Evolutionary conservation across 2,113 vertebrate genomes (phyloP).

Genomic region (Alethe diademata): DNA sequence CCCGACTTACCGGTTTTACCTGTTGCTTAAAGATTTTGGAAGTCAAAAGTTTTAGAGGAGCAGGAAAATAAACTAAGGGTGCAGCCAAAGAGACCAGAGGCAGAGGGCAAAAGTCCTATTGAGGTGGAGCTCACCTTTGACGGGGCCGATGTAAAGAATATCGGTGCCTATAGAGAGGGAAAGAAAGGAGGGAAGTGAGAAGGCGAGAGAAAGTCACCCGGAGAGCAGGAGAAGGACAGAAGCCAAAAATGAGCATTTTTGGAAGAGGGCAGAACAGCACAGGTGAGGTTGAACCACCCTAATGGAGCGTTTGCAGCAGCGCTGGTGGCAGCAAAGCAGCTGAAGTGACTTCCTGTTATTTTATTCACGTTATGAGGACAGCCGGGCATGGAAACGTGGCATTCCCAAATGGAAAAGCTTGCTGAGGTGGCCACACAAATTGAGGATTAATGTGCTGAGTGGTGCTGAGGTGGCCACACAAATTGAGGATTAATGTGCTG

Average conservation of each 20-base stretch:
- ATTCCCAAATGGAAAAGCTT: not conserved
- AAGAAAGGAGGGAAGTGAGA: conserved; percentile 79
- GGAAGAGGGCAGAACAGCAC: not conserved
- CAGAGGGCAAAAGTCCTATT: conserved; percentile 59
- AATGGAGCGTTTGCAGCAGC: not conserved
- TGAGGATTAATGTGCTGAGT: not conserved
- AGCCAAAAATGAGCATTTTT: not conserved
- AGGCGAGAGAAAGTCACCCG: conserved; percentile 71
- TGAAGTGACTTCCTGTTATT: not conserved
- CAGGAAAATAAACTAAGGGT: conserved; percentile 65
- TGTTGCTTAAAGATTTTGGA: conserved; percentile 38
- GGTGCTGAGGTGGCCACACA: not conserved
- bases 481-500: not conserved
- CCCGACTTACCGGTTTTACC: conserved; percentile 32
- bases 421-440: not conserved
- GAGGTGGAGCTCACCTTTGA: conserved; percentile 94
- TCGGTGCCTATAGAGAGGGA: conserved; percentile 91
- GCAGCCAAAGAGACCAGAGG: conserved; percentile 63
- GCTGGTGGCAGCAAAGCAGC: conserved; percentile 32
- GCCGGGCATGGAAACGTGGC: not conserved
- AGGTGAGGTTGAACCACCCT: not conserved
- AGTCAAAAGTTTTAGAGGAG: conserved; percentile 57
- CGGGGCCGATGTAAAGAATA: conserved; percentile 99
- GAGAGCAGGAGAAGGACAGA: conserved; percentile 54
- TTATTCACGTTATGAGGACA: not conserved